Conservation (phyloP, 1,140 invertebrate genomes). For the Caenorhabditis briggsae region DNA sequence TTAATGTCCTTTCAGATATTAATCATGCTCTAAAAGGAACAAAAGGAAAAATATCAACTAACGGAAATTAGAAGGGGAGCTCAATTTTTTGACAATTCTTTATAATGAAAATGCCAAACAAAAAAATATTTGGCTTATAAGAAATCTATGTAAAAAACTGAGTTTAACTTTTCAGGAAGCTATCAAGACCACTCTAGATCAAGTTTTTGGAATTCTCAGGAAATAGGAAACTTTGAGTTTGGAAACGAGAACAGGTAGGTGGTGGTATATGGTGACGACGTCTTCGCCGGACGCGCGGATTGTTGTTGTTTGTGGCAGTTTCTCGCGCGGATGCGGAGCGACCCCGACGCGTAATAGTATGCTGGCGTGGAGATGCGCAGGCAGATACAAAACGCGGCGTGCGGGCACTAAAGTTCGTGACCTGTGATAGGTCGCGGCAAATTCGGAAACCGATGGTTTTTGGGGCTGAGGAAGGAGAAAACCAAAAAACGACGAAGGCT, state of each 20-base stretch:
- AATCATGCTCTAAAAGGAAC: too few species aligned
- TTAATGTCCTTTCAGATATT: too few species aligned
- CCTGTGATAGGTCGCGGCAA: conserved; percentile 50
- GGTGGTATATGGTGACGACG: conserved; percentile 41
- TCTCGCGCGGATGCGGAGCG: conserved; percentile 26
- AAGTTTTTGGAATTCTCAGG: too few species aligned
- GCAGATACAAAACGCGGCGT: conserved; percentile 52
- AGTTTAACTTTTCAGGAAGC: too few species aligned
- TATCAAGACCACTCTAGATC: too few species aligned
- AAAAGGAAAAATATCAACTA: too few species aligned
- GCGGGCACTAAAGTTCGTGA: conserved; percentile 53
- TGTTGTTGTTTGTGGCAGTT: conserved; percentile 56
- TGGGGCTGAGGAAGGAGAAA: not conserved
- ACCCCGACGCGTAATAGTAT: not conserved
- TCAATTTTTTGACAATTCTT: too few species aligned
- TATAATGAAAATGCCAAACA: not conserved
- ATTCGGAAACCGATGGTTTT: conserved; percentile 10
- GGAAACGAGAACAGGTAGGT: conserved; percentile 5
- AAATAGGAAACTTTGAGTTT: not conserved
- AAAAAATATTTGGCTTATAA: too few species aligned
- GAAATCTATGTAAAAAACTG: too few species aligned
- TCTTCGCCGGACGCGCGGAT: conserved; percentile 53
- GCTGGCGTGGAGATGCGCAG: conserved; percentile 46
- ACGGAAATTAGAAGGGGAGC: too few species aligned
- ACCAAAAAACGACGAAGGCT: conserved; percentile 39